phyloP scores from a whole-genome alignment of 1,140 invertebrate species.

The Adoxophyes honmai region DNA sequence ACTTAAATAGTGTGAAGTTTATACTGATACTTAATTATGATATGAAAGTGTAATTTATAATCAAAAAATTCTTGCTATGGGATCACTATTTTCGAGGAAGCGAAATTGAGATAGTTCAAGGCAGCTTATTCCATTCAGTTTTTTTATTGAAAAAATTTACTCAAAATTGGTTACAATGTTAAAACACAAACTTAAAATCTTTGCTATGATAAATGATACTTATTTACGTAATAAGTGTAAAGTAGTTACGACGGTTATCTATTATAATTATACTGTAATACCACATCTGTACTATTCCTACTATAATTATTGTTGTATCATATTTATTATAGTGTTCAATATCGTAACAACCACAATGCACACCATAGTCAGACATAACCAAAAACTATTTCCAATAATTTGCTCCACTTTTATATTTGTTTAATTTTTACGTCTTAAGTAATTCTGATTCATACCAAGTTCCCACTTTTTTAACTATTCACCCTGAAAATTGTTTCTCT shows the following conservation, averaged over 20 bases:
- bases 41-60: too few relatives aligned
- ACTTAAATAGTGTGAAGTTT: too few relatives aligned
- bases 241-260: not conserved
- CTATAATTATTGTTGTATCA: slow-evolving; percentile 8
- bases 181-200: too few relatives aligned
- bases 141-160: too few relatives aligned
- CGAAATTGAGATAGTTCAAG: too few relatives aligned
- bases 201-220: too few relatives aligned
- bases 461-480: not conserved
- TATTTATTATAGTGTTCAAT: slow-evolving; percentile 10
- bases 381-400: not conserved
- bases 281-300: not conserved
- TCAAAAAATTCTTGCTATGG: too few relatives aligned
- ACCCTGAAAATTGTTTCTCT: not conserved
- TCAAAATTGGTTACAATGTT: too few relatives aligned
- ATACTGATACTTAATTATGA: too few relatives aligned
- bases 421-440: not conserved
- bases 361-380: slow-evolving; percentile 15
- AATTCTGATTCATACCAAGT: not conserved
- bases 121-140: too few relatives aligned
- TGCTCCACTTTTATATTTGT: slow-evolving; percentile 10
- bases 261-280: not conserved
- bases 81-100: too few relatives aligned
- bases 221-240: too few relatives aligned
- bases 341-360: slow-evolving; percentile 16